These are phyloP conservation scores for Adelosebastes latens DNA, from an alignment of 2,797 vertebrate genomes.

Conservation along the genomic window DNA sequence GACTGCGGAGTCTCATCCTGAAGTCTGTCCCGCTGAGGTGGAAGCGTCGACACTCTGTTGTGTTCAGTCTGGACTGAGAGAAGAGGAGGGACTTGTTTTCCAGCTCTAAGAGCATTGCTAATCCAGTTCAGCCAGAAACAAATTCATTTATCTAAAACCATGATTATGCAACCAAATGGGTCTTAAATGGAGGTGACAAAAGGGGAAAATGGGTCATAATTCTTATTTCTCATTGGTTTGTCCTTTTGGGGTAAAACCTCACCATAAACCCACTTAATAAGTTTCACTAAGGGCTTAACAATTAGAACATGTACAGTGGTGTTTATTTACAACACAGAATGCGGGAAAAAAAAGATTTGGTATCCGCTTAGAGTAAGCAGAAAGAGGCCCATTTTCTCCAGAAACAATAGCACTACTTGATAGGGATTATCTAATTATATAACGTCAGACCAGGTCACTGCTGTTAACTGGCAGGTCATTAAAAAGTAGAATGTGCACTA, in stretches of 20 bases:
- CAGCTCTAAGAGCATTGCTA: slow-evolving; percentile 30
- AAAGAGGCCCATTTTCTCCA: slow-evolving; percentile 46
- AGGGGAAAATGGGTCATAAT: slow-evolving; percentile 44
- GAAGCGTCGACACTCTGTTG: background rate
- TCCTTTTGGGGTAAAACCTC: slow-evolving; percentile 36
- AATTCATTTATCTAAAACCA: slow-evolving; percentile 35
- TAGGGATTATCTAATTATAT: slow-evolving; percentile 62
- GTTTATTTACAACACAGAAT: slow-evolving; percentile 55
- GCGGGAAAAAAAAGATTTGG: slow-evolving; percentile 11
- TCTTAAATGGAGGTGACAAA: slow-evolving; percentile 24
- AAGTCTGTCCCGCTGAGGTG: background rate
- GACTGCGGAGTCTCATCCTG: background rate
- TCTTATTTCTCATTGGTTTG: slow-evolving; percentile 45
- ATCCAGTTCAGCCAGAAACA: slow-evolving; percentile 54
- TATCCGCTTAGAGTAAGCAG: slow-evolving; percentile 59
- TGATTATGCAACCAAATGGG: slow-evolving; percentile 59
- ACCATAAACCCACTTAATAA: slow-evolving; percentile 32
- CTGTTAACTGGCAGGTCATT: slow-evolving; percentile 6
- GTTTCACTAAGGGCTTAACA: slow-evolving; percentile 37
- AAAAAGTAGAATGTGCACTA: slow-evolving; percentile 9
- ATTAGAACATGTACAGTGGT: slow-evolving; percentile 29
- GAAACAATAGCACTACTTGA: slow-evolving; percentile 63
- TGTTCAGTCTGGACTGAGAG: slow-evolving; percentile 20
- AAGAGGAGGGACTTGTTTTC: slow-evolving; percentile 36
- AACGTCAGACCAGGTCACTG: slow-evolving; percentile 59